These are phyloP conservation scores for Pseudomugil gertrudae DNA, from an alignment of 2,797 vertebrate genomes.

Conservation along the genomic window DNA sequence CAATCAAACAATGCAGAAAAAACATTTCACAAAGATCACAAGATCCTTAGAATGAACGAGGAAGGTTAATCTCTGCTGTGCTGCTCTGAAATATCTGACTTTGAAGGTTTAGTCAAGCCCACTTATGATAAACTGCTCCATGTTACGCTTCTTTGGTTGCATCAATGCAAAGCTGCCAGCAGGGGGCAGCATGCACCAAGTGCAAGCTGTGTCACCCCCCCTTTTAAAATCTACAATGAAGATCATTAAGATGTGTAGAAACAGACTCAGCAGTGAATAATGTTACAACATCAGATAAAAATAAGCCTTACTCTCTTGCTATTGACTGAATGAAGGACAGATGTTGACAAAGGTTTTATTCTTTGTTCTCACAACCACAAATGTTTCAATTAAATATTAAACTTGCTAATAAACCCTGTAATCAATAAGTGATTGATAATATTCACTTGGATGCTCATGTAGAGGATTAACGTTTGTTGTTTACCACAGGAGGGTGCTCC, in stretches of 20 bases:
- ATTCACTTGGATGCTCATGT: background rate
- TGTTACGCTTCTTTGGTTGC: background rate
- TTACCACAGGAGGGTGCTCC: slow-evolving; percentile 72
- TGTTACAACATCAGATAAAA: background rate
- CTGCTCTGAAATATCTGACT: too few relatives aligned
- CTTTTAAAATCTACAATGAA: background rate
- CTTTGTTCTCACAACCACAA: background rate
- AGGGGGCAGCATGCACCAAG: slow-evolving; percentile 52
- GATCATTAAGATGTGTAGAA: background rate
- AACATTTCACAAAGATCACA: background rate
- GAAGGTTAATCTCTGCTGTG: background rate
- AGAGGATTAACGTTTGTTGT: background rate
- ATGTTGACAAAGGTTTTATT: background rate
- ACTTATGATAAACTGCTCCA: background rate
- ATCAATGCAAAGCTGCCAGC: slow-evolving; percentile 26
- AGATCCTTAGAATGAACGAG: background rate
- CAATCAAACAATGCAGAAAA: background rate
- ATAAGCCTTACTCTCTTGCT: too few relatives aligned
- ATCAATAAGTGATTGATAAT: background rate
- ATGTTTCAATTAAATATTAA: background rate
- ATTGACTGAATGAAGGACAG: background rate
- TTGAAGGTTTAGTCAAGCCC: too few relatives aligned
- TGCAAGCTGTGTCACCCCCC: background rate
- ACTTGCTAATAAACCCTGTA: background rate
- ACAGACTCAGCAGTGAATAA: background rate